Evolutionary conservation across 2,113 vertebrate species (phyloP).

Genomic region (Cephalopterus ornatus): DNA sequence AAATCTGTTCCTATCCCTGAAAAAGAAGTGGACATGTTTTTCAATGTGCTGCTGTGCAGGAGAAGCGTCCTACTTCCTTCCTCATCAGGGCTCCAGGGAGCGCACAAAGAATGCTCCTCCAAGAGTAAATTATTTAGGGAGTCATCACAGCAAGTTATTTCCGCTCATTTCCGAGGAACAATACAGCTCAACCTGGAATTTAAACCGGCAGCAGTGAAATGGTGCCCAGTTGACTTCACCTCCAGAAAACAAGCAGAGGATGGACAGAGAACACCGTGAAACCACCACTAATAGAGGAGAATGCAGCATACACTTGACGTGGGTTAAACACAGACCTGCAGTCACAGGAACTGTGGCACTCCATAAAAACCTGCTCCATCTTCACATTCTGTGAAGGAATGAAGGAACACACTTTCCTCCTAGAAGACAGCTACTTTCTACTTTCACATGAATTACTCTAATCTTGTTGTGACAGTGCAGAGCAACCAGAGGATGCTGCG

Average conservation of each 20-base stretch:
- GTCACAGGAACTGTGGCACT: not conserved
- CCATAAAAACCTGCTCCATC: not conserved
- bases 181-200: not conserved
- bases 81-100: not conserved
- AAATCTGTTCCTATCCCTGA: not conserved
- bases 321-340: not conserved
- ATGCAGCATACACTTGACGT: accelerated
- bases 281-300: not conserved
- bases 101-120: slow-evolving; percentile 5
- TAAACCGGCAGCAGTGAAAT: slow-evolving; percentile 21
- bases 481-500: slow-evolving; percentile 21
- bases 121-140: slow-evolving; percentile 34
- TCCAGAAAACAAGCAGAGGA: not conserved
- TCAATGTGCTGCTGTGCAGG: not conserved
- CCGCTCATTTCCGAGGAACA: slow-evolving; percentile 16
- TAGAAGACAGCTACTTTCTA: not conserved
- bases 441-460: not conserved
- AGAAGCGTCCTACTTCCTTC: slow-evolving; percentile 7
- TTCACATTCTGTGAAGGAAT: not conserved
- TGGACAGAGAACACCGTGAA: not conserved
- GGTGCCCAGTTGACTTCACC: not conserved
- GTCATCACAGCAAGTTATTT: slow-evolving; percentile 41
- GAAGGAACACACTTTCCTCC: not conserved
- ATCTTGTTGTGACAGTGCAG: slow-evolving; percentile 4
- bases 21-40: not conserved